These are phyloP conservation scores for Rousettus leschenaultii DNA, from an alignment of 2,113 vertebrate genomes.

Conservation along the genomic window DNA sequence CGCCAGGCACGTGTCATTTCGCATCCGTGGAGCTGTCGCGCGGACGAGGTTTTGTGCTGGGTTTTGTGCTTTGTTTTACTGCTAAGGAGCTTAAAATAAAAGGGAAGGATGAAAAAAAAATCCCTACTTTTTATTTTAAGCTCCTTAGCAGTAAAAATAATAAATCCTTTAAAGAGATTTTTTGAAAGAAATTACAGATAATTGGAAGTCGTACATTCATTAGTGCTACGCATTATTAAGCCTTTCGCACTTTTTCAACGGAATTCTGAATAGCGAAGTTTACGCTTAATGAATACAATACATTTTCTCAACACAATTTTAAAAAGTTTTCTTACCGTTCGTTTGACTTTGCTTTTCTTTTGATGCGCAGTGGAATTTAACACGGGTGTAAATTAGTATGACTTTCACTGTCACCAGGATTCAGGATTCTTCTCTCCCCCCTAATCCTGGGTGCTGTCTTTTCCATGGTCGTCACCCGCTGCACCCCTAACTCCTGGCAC, in stretches of 20 bases:
- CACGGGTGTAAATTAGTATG: background rate
- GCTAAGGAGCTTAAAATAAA: too few species aligned
- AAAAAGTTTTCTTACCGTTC: background rate
- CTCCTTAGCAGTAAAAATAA: background rate
- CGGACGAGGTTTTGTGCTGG: too few species aligned
- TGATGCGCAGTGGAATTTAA: background rate
- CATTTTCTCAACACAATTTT: background rate
- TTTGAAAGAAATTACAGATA: background rate
- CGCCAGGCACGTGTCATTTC: background rate
- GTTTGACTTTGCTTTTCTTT: background rate
- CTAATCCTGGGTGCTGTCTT: background rate
- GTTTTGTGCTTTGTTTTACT: too few species aligned
- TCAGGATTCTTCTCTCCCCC: too few species aligned
- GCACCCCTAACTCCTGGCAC: too few species aligned
- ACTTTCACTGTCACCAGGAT: fast-evolving
- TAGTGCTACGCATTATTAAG: background rate
- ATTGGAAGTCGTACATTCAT: background rate
- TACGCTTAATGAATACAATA: background rate
- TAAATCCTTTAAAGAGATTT: background rate
- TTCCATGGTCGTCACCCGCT: background rate
- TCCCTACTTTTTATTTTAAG: background rate
- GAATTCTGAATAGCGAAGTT: background rate
- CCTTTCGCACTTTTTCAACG: background rate
- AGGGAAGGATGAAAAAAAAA: too few species aligned
- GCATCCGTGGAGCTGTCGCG: background rate